Evolutionary conservation across 2,888 invertebrate genomes (phyloP), one percentile per base, ranked within the genome.

Genomic region (Parelbella ahira): DNA sequence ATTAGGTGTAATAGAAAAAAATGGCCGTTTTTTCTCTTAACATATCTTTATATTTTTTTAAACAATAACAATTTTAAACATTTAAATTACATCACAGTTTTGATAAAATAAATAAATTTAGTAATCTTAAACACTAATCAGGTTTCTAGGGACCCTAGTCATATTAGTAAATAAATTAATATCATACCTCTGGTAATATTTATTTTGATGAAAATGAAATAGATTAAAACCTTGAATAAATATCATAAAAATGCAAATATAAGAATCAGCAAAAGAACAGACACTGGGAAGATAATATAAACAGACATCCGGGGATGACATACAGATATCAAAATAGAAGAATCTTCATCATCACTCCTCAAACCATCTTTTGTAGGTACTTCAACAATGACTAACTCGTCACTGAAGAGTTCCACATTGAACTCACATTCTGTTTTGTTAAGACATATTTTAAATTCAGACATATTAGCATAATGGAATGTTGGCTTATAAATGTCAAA

Each of bases 401-500:
- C 91, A 47, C 94, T 93, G 50, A 93, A 88, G 61, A 95, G 91
- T 6, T 87, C 80, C 36, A 96, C 88, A 13, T 91, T 83, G 72
- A 96, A 95, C 28, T 89, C 90, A 73, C 96, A 96, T 61, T 92
- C 89, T 0, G 94, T 94, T 61, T 90, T 88, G 77, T 95, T 95
- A 4, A 93, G 75, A 73, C 96, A 96, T 32, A 90, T 89, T 58
- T 91, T 90, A 2, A 91, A 89, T 52, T 89, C 84, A 1, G 90
- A 88, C 54, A 91, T 89, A 66, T 93, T 93, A 21, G 92, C 89
- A 69, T 93, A 94, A 62, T 93, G 92, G 78, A 94, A 94, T 51
- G 94, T 93, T 6, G 95, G 94, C 60, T 95, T 95, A 60, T 92
- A 92, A 62, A 96, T 94, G 78, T 95, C 93, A 68, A 96, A 95